These are phyloP conservation scores for Contarinia nasturtii DNA, from an alignment of 1,140 invertebrate genomes.

Conservation along the genomic window DNA sequence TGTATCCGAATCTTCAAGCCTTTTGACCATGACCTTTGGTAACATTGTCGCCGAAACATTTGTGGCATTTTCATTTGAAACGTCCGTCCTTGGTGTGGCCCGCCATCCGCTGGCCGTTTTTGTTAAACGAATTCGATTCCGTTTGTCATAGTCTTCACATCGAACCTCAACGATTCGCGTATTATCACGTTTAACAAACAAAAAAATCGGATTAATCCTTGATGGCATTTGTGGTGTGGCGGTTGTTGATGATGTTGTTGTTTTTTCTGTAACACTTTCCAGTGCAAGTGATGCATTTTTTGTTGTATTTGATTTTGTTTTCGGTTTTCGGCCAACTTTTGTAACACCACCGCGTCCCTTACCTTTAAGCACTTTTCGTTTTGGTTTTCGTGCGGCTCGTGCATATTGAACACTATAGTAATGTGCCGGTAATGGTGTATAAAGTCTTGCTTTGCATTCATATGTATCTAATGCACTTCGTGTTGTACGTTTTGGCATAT, in stretches of 20 bases:
- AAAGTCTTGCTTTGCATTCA: too few species aligned
- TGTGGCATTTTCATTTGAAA: background rate
- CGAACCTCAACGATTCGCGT: slow-evolving; percentile 59
- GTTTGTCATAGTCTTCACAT: slow-evolving; percentile 67
- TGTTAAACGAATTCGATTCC: slow-evolving; percentile 59
- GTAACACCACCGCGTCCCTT: too few species aligned
- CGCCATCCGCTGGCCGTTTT: slow-evolving; percentile 62
- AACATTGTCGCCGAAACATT: background rate
- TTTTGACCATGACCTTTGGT: background rate
- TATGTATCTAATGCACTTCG: too few species aligned
- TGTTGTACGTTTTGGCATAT: too few species aligned
- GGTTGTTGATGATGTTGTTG: background rate
- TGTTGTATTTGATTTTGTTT: too few species aligned
- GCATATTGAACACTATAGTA: too few species aligned
- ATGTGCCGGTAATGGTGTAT: too few species aligned
- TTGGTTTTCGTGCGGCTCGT: too few species aligned
- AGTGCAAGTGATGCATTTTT: background rate
- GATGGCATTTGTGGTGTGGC: slow-evolving; percentile 12
- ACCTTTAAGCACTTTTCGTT: too few species aligned
- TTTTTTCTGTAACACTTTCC: background rate
- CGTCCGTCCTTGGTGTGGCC: slow-evolving; percentile 52
- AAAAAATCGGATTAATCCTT: slow-evolving; percentile 56
- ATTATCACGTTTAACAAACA: slow-evolving; percentile 59
- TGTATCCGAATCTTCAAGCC: background rate
- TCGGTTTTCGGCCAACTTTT: too few species aligned